Evolutionary conservation across 2,797 vertebrate genomes (phyloP).

Genomic region (Brachyrhaphis roseni): DNA sequence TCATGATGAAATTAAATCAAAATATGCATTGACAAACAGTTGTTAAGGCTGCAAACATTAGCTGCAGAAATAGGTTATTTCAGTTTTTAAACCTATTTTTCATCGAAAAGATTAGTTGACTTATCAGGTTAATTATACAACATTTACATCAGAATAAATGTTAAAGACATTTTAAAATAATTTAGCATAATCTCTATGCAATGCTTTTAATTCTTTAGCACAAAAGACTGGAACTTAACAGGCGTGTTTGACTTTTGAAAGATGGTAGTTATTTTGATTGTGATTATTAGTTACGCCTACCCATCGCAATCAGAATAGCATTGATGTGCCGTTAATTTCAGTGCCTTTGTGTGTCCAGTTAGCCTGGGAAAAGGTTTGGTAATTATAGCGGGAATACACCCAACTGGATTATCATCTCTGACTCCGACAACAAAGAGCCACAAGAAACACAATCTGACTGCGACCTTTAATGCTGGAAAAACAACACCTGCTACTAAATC

Average conservation of each 20-base stretch:
- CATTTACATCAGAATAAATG: neutral
- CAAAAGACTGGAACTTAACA: neutral
- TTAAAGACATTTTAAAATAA: neutral
- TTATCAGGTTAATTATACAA: neutral
- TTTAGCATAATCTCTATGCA: neutral
- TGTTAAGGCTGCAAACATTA: neutral
- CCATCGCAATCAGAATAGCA: constrained; percentile 9
- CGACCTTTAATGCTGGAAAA: constrained; percentile 62
- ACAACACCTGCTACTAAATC: constrained; percentile 39
- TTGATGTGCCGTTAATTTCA: constrained; percentile 7
- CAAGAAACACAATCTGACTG: constrained; percentile 64
- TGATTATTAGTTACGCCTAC: constrained; percentile 10
- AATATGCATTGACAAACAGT: neutral
- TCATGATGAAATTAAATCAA: neutral
- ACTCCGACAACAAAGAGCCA: constrained; percentile 54
- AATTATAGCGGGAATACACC: constrained; percentile 55
- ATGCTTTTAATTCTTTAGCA: neutral
- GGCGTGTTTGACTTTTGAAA: neutral
- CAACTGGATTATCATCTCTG: constrained; percentile 55
- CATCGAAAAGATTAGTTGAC: neutral
- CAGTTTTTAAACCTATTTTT: neutral
- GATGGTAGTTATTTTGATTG: neutral
- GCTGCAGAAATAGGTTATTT: neutral
- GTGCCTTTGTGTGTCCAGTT: constrained; percentile 16
- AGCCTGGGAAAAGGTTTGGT: constrained; percentile 55